phyloP scores from a whole-genome alignment of 2,113 vertebrate species.

The Ginglymostoma cirratum region DNA sequence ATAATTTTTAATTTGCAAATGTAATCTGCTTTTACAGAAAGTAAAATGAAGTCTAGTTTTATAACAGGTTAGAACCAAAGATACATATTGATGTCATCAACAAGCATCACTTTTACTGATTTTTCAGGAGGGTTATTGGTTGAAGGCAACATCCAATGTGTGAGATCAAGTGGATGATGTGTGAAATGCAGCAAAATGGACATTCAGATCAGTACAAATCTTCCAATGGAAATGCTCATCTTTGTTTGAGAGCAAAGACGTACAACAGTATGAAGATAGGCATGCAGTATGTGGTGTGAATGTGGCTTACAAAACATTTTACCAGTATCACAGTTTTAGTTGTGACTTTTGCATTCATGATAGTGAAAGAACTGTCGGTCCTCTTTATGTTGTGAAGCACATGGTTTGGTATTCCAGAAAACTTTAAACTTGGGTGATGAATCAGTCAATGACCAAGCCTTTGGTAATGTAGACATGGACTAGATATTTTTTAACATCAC shows the following conservation, averaged over 20 bases:
- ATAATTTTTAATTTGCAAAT: slow-evolving; percentile 4
- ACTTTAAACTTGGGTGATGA: background rate
- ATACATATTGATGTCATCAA: background rate
- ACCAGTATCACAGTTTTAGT: background rate
- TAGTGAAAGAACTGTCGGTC: background rate
- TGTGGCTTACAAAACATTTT: background rate
- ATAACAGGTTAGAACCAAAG: background rate
- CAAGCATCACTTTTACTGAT: background rate
- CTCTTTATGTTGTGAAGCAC: background rate
- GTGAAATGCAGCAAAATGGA: background rate
- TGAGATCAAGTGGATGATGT: background rate
- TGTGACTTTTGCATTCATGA: background rate
- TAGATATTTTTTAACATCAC: background rate
- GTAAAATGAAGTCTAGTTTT: background rate
- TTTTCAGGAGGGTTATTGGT: background rate
- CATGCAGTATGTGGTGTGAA: background rate
- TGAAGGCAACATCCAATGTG: background rate
- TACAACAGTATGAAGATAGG: background rate
- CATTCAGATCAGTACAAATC: background rate
- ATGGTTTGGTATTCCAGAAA: background rate
- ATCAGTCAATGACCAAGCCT: background rate
- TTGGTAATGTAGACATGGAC: background rate
- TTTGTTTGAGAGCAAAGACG: background rate
- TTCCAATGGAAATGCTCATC: background rate
- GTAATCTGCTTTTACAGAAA: background rate